Percentiles rank a stretch among this genome's conserved stretches.
Conservation (phyloP, 2,797 vertebrate species). For the Manis javanica region DNA sequence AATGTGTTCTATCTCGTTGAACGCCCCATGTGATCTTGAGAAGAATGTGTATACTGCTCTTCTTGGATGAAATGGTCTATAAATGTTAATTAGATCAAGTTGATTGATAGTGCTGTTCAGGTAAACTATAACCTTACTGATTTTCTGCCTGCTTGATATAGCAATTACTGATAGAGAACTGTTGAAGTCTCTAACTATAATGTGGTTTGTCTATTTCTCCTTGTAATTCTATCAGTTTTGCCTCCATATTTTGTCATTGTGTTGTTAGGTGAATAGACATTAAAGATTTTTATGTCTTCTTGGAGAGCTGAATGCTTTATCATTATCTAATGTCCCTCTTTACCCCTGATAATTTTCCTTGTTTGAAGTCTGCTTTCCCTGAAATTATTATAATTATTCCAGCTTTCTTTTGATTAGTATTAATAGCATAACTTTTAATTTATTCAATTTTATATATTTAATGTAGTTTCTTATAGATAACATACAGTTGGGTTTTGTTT, state of each 20-base stretch:
- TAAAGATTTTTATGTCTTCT: constrained; percentile 45
- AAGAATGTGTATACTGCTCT: not conserved
- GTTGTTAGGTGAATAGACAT: not conserved
- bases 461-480: not conserved
- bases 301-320: not conserved
- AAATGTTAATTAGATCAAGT: constrained; percentile 48
- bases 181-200: constrained; percentile 12
- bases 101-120: constrained; percentile 37
- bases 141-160: constrained; percentile 44
- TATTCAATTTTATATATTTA: not conserved
- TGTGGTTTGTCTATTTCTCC: not conserved
- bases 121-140: constrained; percentile 47
- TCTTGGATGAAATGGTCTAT: not conserved
- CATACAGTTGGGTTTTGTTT: not conserved
- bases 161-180: constrained; percentile 18
- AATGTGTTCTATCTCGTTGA: not conserved
- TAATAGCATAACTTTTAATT: not conserved
- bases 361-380: constrained; percentile 13
- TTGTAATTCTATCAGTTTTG: constrained; percentile 1
- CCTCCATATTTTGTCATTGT: not conserved
- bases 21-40: not conserved
- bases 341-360: not conserved
- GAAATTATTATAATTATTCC: not conserved
- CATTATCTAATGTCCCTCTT: not conserved
- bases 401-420: not conserved